Base-by-base conservation (phyloP, 2,797 vertebrate genomes). In the Phrynocephalus guinanensis region DNA sequence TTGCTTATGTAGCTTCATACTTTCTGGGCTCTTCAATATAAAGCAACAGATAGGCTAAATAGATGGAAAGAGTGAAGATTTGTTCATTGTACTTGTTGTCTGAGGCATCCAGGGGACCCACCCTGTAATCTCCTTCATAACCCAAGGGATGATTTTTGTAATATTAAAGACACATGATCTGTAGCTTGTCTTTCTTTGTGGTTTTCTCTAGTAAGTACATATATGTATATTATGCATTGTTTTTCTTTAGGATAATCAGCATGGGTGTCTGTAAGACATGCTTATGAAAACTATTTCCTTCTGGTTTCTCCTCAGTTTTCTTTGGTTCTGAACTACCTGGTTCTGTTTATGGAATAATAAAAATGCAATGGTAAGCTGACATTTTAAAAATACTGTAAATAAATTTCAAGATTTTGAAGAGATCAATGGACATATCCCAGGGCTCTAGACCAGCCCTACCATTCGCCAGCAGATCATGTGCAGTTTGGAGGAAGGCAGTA, bases 31-130 rank as follows among this genome's bases (percentile, higher is more conserved):
- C 20, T 85, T 85, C n/a, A 68, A 16, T 18, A 85, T 67, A 48
- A 73, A 67, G n/a, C 15, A 30, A 7, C 11, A 68, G 33, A 38
- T 6, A 9, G 77, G 10, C 20, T 63, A 38, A 79, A 48, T 13
- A 56, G 28, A 38, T 83, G 33, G 50, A 76, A 44, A 63, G 38
- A 67, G 13, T 87, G n/a, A 26, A 78, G 30, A 83, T 87, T 38
- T 83, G n/a, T 70, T 56, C 56, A 20, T 87, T 8, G 78, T 77
- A 77, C 16, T 78, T 83, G 78, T 48, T 6, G 4, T 68, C 16
- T 70, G 26, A 18, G 28, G 30, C 33, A 78, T 68, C 56, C 38
- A 84, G 38, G 60, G 75, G 33, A 76, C 33, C 24, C 30, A 73
- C 30, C 22, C 71, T 44, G 60, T 63, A 84, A 84, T 84, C 63